Conservation (phyloP, 2,888 invertebrate species). For the Xylota sylvarum region DNA sequence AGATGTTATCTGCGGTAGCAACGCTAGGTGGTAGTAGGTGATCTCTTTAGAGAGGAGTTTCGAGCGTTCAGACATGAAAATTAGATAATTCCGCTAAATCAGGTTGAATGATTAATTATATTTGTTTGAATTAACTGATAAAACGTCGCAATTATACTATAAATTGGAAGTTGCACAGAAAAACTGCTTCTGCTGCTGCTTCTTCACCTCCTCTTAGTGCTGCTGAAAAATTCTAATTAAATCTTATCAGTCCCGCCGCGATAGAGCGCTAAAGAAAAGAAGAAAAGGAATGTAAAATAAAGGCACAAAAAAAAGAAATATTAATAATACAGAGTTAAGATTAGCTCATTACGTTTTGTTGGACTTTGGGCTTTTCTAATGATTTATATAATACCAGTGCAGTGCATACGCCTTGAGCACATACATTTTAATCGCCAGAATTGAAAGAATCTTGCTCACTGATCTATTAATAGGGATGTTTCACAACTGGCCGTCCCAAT, state of each 20-base stretch:
- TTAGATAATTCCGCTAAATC: slow-evolving; percentile 48
- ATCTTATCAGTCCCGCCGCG: slow-evolving; percentile 43
- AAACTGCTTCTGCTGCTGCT: slow-evolving; percentile 3
- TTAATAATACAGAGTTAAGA: slow-evolving; percentile 37
- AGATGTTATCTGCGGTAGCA: slow-evolving; percentile 15
- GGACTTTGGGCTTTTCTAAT: slow-evolving; percentile 31
- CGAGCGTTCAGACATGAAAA: slow-evolving; percentile 4
- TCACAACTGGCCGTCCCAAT: not conserved
- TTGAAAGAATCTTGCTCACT: slow-evolving; percentile 8
- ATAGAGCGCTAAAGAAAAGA: not conserved
- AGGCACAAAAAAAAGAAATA: slow-evolving; percentile 5
- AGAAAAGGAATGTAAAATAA: slow-evolving; percentile 8
- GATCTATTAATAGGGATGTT: slow-evolving; percentile 1
- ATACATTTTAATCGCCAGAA: slow-evolving; percentile 40
- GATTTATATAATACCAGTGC: slow-evolving; percentile 23
- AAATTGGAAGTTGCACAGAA: slow-evolving; percentile 20
- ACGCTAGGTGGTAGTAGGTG: not conserved
- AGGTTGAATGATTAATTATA: slow-evolving; percentile 52
- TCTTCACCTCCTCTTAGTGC: not conserved
- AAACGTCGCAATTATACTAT: slow-evolving; percentile 51
- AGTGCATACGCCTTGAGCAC: slow-evolving; percentile 5
- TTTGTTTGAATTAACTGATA: slow-evolving; percentile 61
- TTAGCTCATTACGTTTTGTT: slow-evolving; percentile 53
- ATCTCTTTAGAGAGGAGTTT: not conserved
- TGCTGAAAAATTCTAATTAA: slow-evolving; percentile 20